phyloP scores from a whole-genome alignment of 2,888 invertebrate genomes.

The Cataglyphis albicans region DNA sequence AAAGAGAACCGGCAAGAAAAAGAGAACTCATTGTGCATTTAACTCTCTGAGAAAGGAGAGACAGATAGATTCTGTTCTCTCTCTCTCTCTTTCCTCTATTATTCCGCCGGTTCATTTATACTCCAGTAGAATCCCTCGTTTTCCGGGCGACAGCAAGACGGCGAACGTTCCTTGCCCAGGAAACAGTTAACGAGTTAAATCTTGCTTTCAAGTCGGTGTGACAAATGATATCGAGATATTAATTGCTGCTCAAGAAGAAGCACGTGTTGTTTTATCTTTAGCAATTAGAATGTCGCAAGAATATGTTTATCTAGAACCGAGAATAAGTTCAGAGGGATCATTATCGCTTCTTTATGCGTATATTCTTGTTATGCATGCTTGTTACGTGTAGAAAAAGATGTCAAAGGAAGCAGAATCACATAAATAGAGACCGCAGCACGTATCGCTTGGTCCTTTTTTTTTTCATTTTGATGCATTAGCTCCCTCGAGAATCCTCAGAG shows the following conservation, averaged over 20 bases:
- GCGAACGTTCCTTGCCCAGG: not conserved
- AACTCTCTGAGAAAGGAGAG: conserved; percentile 4
- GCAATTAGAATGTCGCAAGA: not conserved
- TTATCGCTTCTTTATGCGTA: not conserved
- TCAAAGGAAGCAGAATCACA: not conserved
- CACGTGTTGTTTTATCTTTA: not conserved
- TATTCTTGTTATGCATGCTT: not conserved
- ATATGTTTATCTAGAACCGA: not conserved
- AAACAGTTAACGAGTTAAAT: conserved; percentile 27
- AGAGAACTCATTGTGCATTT: not conserved
- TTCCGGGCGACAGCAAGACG: conserved; percentile 26
- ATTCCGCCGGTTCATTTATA: conserved; percentile 26
- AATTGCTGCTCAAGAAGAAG: conserved; percentile 6
- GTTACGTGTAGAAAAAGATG: not conserved
- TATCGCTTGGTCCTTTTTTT: not conserved
- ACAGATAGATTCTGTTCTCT: not conserved
- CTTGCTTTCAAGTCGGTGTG: not conserved
- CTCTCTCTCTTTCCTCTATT: not conserved
- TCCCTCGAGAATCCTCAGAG: conserved; percentile 19
- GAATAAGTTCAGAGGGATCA: not conserved
- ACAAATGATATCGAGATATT: conserved; percentile 25
- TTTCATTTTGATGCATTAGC: not conserved
- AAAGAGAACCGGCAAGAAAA: not conserved
- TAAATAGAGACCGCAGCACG: not conserved
- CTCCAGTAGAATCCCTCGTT: not conserved